phyloP scores from a whole-genome alignment of 1,140 invertebrate species.

The Anastrepha ludens region DNA sequence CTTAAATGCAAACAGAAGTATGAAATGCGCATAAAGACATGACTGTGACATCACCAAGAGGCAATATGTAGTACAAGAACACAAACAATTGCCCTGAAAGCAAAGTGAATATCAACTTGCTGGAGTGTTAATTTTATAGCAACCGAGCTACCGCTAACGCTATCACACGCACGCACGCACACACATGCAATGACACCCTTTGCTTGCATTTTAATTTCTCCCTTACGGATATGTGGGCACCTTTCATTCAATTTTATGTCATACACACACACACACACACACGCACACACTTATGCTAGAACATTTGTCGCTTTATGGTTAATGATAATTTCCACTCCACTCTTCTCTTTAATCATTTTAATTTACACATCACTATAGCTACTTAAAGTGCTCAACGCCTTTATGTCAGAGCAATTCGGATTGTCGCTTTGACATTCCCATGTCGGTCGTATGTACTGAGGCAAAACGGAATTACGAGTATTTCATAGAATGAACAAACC shows the following conservation, averaged over 20 bases:
- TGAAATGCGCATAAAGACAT: constrained; percentile 8
- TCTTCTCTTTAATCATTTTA: background rate
- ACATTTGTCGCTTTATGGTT: background rate
- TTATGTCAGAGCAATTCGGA: background rate
- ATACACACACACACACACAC: background rate
- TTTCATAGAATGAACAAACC: background rate
- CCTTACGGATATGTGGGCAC: constrained; percentile 6
- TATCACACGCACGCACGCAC: background rate
- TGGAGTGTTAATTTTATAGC: constrained; percentile 33
- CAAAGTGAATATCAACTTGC: background rate
- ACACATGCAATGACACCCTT: background rate
- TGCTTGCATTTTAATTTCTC: background rate
- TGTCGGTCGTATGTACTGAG: background rate
- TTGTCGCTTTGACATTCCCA: constrained; percentile 11
- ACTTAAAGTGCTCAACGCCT: constrained; percentile 11
- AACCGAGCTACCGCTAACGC: background rate
- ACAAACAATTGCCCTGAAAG: background rate
- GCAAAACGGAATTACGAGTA: background rate
- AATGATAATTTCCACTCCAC: background rate
- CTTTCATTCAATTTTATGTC: constrained; percentile 24
- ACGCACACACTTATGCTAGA: background rate
- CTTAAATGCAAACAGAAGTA: constrained; percentile 1
- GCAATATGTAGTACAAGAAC: background rate
- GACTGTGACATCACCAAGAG: constrained; percentile 5
- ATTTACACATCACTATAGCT: background rate